These are phyloP conservation scores for Petrocephalus microphthalmus DNA, from an alignment of 2,113 vertebrate genomes.

Conservation along the genomic window DNA sequence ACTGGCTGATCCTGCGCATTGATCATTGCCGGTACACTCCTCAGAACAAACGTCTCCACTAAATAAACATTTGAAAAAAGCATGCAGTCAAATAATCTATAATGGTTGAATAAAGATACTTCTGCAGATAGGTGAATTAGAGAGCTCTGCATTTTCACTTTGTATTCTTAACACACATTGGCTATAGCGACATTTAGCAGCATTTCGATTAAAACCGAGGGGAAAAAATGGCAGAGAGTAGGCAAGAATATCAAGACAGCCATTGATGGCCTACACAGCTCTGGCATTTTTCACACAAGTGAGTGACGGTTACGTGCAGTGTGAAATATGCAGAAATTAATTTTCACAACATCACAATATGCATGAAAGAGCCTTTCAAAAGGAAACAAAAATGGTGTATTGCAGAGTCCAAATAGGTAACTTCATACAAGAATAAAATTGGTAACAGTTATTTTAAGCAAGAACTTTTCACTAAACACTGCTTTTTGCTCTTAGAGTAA, in stretches of 20 bases:
- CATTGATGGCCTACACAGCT: background rate
- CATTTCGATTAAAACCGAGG: background rate
- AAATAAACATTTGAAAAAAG: background rate
- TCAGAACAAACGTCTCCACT: background rate
- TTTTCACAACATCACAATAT: background rate
- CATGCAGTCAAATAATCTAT: background rate
- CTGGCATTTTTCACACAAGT: background rate
- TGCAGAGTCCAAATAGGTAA: background rate
- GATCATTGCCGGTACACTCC: background rate
- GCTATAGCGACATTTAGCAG: background rate
- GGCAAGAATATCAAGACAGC: background rate
- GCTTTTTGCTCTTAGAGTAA: background rate
- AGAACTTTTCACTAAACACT: background rate
- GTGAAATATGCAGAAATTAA: background rate
- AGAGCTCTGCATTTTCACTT: background rate
- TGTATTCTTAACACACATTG: background rate
- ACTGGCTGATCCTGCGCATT: background rate
- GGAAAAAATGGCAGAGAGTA: background rate
- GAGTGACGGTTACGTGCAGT: background rate
- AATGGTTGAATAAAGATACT: background rate
- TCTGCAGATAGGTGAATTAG: background rate
- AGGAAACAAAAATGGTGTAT: background rate
- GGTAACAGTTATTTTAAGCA: background rate
- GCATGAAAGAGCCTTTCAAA: background rate
- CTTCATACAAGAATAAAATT: background rate